A percentile compares a stretch with the other conserved stretches of the same genome.
Conservation (phyloP, 2,888 invertebrate genomes). For the Heteromyza rotundicornis region DNA sequence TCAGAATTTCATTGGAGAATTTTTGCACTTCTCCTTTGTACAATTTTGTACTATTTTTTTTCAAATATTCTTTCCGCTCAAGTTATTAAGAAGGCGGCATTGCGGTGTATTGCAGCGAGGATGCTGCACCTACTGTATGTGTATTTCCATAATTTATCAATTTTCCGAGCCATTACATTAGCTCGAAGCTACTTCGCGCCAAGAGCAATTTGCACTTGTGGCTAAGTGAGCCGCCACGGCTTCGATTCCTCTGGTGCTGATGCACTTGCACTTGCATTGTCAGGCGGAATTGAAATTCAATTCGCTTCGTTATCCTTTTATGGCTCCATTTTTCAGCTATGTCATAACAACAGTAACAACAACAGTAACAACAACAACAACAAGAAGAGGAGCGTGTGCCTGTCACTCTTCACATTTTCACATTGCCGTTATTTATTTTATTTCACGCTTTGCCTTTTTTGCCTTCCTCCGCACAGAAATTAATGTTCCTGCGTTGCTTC, state of each 20-base stretch:
- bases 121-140: conserved; percentile 20
- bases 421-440: neutral
- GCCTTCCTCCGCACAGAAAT: conserved; percentile 61
- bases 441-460: neutral
- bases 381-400: neutral
- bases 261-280: neutral
- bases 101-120: neutral
- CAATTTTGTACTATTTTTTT: neutral
- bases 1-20: conserved; percentile 33
- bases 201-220: conserved; percentile 52
- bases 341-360: neutral
- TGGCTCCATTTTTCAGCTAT: neutral
- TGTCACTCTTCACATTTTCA: neutral
- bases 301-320: conserved; percentile 9
- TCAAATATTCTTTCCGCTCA: neutral
- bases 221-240: conserved; percentile 31
- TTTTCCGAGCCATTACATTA: conserved; percentile 56
- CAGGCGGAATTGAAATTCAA: conserved; percentile 11
- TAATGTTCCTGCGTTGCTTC: conserved; percentile 89
- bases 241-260: no score
- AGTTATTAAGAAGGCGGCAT: neutral
- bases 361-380: neutral
- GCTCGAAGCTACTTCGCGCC: conserved; percentile 16
- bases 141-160: conserved; percentile 57
- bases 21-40: neutral